A percentile compares a stretch with the other conserved stretches of the same genome.
phyloP scores from a whole-genome alignment of 2,797 vertebrate species.

The Kryptopterus vitreolus region DNA sequence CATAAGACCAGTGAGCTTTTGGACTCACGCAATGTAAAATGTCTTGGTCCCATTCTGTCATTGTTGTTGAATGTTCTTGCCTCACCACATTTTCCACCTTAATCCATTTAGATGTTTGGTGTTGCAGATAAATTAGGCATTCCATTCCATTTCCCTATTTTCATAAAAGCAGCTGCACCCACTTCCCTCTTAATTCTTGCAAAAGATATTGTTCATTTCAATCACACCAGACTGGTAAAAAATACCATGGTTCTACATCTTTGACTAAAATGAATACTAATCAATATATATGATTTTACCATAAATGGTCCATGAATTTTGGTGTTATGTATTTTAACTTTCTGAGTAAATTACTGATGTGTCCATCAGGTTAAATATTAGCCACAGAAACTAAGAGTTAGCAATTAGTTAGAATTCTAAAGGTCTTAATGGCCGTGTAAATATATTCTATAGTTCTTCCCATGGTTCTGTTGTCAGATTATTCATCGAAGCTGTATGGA shows the following conservation, averaged over 20 bases:
- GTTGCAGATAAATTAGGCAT: conserved; percentile 19
- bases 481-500: neutral
- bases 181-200: conserved; percentile 27
- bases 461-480: conserved; percentile 7
- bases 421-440: neutral
- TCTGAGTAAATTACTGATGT: neutral
- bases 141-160: conserved; percentile 34
- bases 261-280: neutral
- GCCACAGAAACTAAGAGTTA: conserved; percentile 25
- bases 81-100: conserved; percentile 8
- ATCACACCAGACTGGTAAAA: conserved; percentile 14
- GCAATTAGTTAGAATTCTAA: conserved; percentile 4
- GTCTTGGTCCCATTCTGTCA: conserved; percentile 7
- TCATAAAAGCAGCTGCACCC: conserved; percentile 32
- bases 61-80: neutral
- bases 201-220: conserved; percentile 8
- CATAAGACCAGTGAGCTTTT: conserved; percentile 5
- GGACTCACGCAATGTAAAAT: conserved; percentile 6
- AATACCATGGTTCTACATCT: neutral
- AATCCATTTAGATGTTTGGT: conserved; percentile 23
- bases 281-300: conserved; percentile 12
- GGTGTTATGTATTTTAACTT: conserved; percentile 11
- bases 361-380: conserved; percentile 12
- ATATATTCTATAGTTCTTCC: neutral
- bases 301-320: neutral